Evolutionary conservation across 2,113 vertebrate genomes (phyloP), one percentile per base, ranked within the genome.

Genomic region (human): DNA sequence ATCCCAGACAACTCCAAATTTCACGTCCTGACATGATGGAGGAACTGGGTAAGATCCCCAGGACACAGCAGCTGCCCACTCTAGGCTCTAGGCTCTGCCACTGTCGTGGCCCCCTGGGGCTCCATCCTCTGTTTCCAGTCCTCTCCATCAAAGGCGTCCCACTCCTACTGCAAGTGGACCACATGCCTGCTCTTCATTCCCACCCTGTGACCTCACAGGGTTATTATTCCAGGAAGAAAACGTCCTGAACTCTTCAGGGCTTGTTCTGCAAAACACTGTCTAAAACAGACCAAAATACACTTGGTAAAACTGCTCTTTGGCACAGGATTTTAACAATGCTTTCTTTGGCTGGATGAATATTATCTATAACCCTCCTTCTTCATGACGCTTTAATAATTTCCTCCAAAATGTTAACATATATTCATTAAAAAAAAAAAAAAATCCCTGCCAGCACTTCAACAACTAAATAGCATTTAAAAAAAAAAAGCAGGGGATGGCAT

Each of bases 261-360:
- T n/a, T 83, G 75, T 88, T 98, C 94, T 86, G 35, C 80, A 95
- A 94, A 95, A 95, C 75, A 84, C 11, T 32, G 64, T 95, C 94
- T 96, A 92, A 97, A 97, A 97, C 38, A 95, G 97, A 88, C 84
- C 55, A 75, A 81, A 94, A 88, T 50, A 40, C 66, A 85, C 72
- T 78, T 96, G 96, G 95, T 83, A n/a, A 95, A 93, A 84, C 50
- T 81, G n/a, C 20, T 85, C 50, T 78, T 32, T 88, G 82, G 94
- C 90, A 43, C 23, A 81, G 23, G 59, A 50, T 27, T 90, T 70
- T 59, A 90, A 94, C 59, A 85, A 59, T 45, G 93, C 90, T 97
- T 96, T 96, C 90, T 76, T 94, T 97, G 96, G 97, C 93, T 78
- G 14, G 13, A 64, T 76, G 57, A 88, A 76, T 30, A 66, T 27